Percentiles rank a stretch among this genome's conserved stretches.
Evolutionary conservation across 1,140 invertebrate genomes (phyloP).

Genomic region (Mercenaria mercenaria): DNA sequence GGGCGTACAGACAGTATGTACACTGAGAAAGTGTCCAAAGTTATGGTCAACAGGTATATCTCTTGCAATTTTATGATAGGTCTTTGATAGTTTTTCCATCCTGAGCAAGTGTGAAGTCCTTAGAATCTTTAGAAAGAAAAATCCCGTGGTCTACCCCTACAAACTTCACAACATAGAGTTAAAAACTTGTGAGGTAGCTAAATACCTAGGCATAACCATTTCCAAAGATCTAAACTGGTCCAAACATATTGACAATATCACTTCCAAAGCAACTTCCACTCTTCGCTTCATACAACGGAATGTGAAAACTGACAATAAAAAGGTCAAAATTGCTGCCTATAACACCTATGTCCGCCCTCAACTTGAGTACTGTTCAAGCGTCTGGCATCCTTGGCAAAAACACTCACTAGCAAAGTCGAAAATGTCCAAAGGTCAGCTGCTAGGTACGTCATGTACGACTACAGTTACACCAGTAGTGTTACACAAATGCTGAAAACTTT

Average conservation of each 20-base stretch:
- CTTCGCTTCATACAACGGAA: neutral
- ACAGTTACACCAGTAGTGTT: too few relatives aligned
- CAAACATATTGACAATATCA: conserved; percentile 15
- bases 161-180: neutral
- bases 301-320: conserved; percentile 2
- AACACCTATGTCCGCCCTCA: conserved; percentile 18
- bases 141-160: neutral
- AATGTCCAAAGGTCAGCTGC: conserved; percentile 13
- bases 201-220: conserved; percentile 28
- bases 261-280: neutral
- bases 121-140: neutral
- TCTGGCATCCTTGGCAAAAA: neutral
- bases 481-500: too few relatives aligned
- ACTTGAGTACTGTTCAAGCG: neutral
- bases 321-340: conserved; percentile 11
- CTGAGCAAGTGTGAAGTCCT: too few relatives aligned
- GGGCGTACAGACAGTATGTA: too few relatives aligned
- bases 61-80: too few relatives aligned
- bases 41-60: too few relatives aligned
- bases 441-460: too few relatives aligned
- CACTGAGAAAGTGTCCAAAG: too few relatives aligned
- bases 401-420: neutral
- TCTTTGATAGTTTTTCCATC: too few relatives aligned
- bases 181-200: neutral
- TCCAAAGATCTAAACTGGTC: neutral